Evolutionary conservation across 1,140 invertebrate genomes (phyloP), one percentile per base, ranked within the genome.

Genomic region (Amphibalanus amphitrite): DNA sequence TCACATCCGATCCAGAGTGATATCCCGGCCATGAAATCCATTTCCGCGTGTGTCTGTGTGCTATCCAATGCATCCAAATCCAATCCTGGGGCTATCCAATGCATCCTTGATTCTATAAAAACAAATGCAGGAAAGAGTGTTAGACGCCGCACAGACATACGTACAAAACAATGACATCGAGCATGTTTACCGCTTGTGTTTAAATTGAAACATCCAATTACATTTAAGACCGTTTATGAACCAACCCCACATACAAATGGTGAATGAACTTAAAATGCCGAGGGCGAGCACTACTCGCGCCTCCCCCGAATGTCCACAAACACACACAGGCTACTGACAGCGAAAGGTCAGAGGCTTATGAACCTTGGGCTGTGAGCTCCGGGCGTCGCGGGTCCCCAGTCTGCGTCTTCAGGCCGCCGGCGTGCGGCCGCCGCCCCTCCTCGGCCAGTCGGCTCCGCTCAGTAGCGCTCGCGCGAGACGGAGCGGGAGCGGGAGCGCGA

Each of bases 401-500:
- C 4, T 38, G 4, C 33, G 33, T 38, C 13, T 8, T 59, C 13
- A 23, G 13, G 47, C 47, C 6, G 47, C 47, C 23, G 47, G 13
- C 13, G 13, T 59, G 47, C 47, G 10, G 47, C 6, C 20, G 17
- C 47, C 17, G 47, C 47, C 1, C 10, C 47, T 59, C 10, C 6
- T 59, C 10, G 23, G 10, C 10, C 47, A 1, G 47, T 3, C 17
- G 47, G 47, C 13, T 20, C 10, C 17, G 47, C 47, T 67, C 73
- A 76, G 72, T 74, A 76, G 59, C 75, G 74, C 30, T 75, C 73
- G 59, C 89, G 86, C 73, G 91, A 92, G 81, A 90, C 85, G 77
- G 88, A 90, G 81, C 89, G 86, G 78, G 90, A 88, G 47, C 78
- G 71, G 28, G 77, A 78, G 69, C 74, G 72, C 25, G 76, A 78